Evolutionary conservation across 2,113 vertebrate species (phyloP), one percentile per base, ranked within the genome.

Genomic region (Bos indicus): DNA sequence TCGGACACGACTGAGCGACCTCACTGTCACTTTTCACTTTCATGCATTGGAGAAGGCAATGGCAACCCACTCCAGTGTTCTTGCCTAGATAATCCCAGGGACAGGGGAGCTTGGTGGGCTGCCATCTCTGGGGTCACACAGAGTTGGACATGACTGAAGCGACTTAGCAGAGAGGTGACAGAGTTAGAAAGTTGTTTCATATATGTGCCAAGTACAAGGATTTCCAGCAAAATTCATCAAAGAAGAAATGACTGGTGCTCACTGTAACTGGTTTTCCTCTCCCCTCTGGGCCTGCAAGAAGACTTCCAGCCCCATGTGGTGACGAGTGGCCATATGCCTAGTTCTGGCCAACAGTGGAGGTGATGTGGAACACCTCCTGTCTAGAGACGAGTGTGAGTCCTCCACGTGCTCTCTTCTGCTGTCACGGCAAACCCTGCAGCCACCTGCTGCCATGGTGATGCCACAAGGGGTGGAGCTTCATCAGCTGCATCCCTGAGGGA

Each of bases 341-440:
- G 9, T 17, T 64, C 46, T n/a, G 25, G 36, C 28, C 82, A 36
- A 2, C 13, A 2, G 23, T 5, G 26, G 43, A 93, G 52, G 33
- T 36, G 10, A 64, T 1, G 1, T 5, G 4, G 2, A 5, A 40
- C 40, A 2, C 3, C 7, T 23, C 25, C 36, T 4, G 2, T 57
- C 17, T 86, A 19, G 40, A 85, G 62, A 77, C 57, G 3, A 51
- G 15, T 2, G 3, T 17, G 23, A 21, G 1, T 25, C 1, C 7
- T 21, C 43, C 74, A 33, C 6, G 6, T 8, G 23, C 25, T 81
- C 78, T 26, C 48, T 12, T 40, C n/a, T 77, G 71, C 9, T 11
- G 9, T 40, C 26, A 51, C 7, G 2, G 28, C 46, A 74, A 91
- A 64, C 48, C 28, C 9, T 7, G 64, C 91, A 52, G 90, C 33